These are phyloP conservation scores for Champsocephalus esox DNA, from an alignment of 2,797 vertebrate species.

Conservation along the genomic window DNA sequence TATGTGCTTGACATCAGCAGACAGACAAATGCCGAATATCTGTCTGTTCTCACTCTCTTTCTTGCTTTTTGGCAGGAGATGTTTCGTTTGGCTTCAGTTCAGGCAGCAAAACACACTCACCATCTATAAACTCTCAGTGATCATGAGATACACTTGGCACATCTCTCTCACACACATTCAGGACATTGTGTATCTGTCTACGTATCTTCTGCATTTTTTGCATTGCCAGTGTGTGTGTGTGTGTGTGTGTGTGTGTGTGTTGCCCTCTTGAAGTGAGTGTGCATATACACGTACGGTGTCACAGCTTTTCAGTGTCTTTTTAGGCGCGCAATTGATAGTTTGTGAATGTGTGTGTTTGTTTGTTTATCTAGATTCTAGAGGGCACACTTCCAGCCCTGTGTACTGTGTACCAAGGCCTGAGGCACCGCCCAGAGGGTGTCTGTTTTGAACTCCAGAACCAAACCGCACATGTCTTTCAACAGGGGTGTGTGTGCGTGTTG, in stretches of 20 bases:
- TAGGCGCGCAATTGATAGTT: background rate
- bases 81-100: slow-evolving; percentile 36
- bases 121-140: slow-evolving; percentile 69
- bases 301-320: background rate
- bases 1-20: background rate
- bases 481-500: background rate
- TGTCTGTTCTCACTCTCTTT: slow-evolving; percentile 42
- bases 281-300: background rate
- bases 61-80: slow-evolving; percentile 52
- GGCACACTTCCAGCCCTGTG: slow-evolving; percentile 20
- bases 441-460: slow-evolving; percentile 37
- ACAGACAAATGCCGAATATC: slow-evolving; percentile 19
- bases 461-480: slow-evolving; percentile 39
- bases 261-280: background rate
- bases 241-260: background rate
- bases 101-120: slow-evolving; percentile 49
- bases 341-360: slow-evolving; percentile 8
- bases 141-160: slow-evolving; percentile 70
- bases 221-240: background rate
- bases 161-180: slow-evolving; percentile 25
- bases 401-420: slow-evolving; percentile 21
- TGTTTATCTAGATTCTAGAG: slow-evolving; percentile 19
- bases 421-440: slow-evolving; percentile 7
- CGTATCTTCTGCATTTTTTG: slow-evolving; percentile 26
- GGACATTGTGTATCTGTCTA: slow-evolving; percentile 50